Conservation (phyloP, 2,113 vertebrate genomes). For the Ciconia maguari region DNA sequence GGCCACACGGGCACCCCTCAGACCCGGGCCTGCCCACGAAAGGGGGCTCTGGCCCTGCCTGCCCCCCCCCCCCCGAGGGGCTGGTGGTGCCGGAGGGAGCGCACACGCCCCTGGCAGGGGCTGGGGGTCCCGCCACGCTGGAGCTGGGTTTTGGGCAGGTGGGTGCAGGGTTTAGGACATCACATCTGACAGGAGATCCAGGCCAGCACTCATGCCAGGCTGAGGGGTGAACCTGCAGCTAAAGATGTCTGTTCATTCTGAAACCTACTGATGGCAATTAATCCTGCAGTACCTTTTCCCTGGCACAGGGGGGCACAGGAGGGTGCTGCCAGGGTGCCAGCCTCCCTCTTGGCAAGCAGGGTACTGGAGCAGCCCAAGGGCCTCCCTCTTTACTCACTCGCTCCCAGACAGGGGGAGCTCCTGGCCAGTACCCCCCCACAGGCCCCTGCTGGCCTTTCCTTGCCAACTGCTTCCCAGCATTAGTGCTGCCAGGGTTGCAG, state of each 20-base stretch:
- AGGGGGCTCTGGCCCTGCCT: not conserved
- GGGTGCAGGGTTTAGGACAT: not conserved
- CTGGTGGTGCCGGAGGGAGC: not conserved
- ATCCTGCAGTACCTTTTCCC: not conserved
- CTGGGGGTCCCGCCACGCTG: not conserved
- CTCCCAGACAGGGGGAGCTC: not conserved
- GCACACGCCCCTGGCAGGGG: rapidly evolving
- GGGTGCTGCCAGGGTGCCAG: not conserved
- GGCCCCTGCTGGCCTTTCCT: not conserved
- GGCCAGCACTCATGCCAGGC: not conserved
- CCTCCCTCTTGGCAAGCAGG: not conserved
- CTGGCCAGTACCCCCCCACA: not conserved
- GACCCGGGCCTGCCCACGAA: not conserved
- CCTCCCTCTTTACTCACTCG: not conserved
- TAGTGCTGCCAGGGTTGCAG: not conserved
- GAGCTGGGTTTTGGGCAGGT: not conserved
- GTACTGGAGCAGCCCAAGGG: not conserved
- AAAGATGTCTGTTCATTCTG: not conserved
- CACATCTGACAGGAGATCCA: not conserved
- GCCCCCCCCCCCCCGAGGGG: too few relatives aligned
- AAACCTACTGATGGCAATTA: not conserved
- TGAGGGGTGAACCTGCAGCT: not conserved
- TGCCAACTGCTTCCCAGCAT: constrained; percentile 26
- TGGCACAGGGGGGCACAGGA: not conserved
- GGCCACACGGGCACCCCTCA: not conserved